Evolutionary conservation across 2,888 invertebrate genomes (phyloP), one percentile per base, ranked within the genome.

Genomic region (Nudaria mundana): DNA sequence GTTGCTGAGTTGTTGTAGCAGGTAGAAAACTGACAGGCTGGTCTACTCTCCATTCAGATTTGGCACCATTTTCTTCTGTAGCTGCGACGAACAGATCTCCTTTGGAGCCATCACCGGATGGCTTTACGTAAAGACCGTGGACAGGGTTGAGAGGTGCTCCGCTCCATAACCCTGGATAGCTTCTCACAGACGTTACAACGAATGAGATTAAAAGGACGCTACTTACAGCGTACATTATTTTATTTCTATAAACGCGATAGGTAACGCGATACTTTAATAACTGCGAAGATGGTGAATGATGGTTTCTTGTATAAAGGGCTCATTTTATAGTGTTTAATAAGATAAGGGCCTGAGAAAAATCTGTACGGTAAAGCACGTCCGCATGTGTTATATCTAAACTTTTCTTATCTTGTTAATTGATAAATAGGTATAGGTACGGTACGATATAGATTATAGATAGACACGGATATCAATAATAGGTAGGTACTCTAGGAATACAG

Each of bases 21-120:
- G 77, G 66, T 18, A 87, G 48, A 51, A 83, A 80, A 60, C 75
- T 85, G 16, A 87, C 51, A 0, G 85, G 78, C 14, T 82, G 76
- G 33, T 87, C 87, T 0, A 80, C 79, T 3, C 84, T 63, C 86
- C 87, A 88, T 44, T 85, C 81, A 0, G 82, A 63, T 35, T 76
- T 79, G 1, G 71, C 63, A 12, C 83, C 86, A 26, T 54, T 77
- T 26, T 87, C 83, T 61, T 88, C 88, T 5, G 86, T 66, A 1
- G 88, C 88, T 4, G 88, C 87, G 1, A 88, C 86, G 61, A 81
- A 87, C 6, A 88, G 65, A 48, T 88, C 88, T 14, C 88, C 88
- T 0, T 85, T 84, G 4, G 73, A 71, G 0, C 87, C 86, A 42
- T 88, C 86, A 3, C 50, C 50, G 1, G 88, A 88, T 1, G 86